phyloP scores from a whole-genome alignment of 2,888 invertebrate species.

The Cyclophora punctaria region DNA sequence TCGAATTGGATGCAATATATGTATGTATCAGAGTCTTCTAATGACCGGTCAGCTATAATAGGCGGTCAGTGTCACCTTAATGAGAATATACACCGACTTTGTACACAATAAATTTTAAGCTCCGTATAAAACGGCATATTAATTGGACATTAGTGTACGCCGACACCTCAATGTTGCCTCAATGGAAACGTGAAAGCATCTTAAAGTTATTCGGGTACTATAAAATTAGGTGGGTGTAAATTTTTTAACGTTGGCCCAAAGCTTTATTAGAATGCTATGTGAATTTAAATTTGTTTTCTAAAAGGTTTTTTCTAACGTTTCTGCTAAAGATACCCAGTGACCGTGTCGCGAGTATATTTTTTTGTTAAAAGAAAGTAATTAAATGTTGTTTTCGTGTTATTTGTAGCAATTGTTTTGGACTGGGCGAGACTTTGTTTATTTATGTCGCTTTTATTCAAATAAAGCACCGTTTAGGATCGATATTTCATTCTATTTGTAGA shows the following conservation, averaged over 20 bases:
- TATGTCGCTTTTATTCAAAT: too few species aligned
- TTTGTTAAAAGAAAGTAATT: constrained; percentile 6
- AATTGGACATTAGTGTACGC: constrained; percentile 67
- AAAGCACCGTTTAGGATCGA: too few species aligned
- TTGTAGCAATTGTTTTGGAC: constrained; percentile 9
- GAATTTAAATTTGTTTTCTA: constrained; percentile 39
- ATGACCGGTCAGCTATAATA: constrained; percentile 62
- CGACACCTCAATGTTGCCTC: constrained; percentile 42
- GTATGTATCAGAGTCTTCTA: constrained; percentile 62
- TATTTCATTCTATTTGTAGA: too few species aligned
- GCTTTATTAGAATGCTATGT: constrained; percentile 36
- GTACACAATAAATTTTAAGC: constrained; percentile 63
- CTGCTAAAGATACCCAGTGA: constrained; percentile 8
- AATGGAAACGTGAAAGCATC: constrained; percentile 42
- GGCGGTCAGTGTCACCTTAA: constrained; percentile 66
- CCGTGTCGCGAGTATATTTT: constrained; percentile 10
- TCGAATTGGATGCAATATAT: constrained; percentile 42
- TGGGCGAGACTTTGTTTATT: too few species aligned
- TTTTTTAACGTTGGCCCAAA: constrained; percentile 36
- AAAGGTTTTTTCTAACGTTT: constrained; percentile 28
- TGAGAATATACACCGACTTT: constrained; percentile 65
- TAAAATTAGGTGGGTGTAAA: constrained; percentile 51
- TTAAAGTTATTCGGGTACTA: constrained; percentile 34
- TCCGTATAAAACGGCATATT: constrained; percentile 66
- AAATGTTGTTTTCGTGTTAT: constrained; percentile 13